phyloP scores from a whole-genome alignment of 2,888 invertebrate genomes.

The Microctonus brassicae region DNA sequence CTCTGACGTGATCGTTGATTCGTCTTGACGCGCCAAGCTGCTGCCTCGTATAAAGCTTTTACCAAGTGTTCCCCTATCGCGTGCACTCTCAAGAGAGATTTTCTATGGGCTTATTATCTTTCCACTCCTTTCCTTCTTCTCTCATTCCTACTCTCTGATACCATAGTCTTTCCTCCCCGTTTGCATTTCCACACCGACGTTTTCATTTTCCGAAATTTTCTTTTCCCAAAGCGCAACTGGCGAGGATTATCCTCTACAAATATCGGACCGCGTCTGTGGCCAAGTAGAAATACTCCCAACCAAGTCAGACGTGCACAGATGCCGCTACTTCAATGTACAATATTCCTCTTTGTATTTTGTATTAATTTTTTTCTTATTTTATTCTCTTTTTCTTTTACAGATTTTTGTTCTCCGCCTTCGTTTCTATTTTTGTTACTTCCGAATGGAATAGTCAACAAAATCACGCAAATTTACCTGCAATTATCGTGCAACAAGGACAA shows the following conservation, averaged over 20 bases:
- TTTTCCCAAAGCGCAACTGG: constrained; percentile 7
- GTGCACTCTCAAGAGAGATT: neutral
- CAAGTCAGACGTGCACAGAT: constrained; percentile 25
- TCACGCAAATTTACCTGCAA: too few relatives aligned
- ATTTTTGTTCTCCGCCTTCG: neutral
- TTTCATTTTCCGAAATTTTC: constrained; percentile 23
- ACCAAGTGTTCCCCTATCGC: neutral
- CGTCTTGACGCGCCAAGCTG: constrained; percentile 1
- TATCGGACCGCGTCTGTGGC: constrained; percentile 5
- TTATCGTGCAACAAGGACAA: too few relatives aligned
- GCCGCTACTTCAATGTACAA: constrained; percentile 6
- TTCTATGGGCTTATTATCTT: constrained; percentile 27
- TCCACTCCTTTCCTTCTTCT: constrained; percentile 5
- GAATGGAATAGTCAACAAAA: too few relatives aligned
- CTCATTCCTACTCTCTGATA: neutral
- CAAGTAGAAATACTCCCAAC: constrained; percentile 20
- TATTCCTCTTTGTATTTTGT: neutral
- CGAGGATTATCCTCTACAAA: constrained; percentile 23
- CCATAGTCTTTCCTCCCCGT: neutral
- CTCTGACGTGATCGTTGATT: neutral
- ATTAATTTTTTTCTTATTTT: neutral
- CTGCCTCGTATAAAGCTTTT: constrained; percentile 8
- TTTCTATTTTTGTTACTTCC: too few relatives aligned
- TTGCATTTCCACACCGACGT: neutral
- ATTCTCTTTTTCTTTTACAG: neutral